phyloP scores from a whole-genome alignment of 2,888 invertebrate species.

The Chrysomela aeneicollis region DNA sequence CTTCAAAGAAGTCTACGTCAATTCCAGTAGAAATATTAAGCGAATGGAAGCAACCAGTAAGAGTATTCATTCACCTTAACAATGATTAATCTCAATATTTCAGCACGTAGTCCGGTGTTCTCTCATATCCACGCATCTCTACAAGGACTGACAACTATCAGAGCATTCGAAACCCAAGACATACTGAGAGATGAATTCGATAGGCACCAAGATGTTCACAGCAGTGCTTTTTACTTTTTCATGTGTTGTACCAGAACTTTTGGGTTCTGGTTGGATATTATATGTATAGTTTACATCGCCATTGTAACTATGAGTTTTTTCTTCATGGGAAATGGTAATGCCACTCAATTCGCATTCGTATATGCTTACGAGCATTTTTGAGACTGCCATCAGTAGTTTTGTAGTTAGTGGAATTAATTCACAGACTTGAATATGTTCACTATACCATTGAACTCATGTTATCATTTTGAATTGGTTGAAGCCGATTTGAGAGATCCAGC shows the following conservation, averaged over 20 bases:
- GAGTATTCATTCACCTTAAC: conserved; percentile 39
- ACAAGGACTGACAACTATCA: conserved; percentile 78
- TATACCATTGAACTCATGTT: no score
- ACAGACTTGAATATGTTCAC: no score
- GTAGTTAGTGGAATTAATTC: no score
- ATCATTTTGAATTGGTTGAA: no score
- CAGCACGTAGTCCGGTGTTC: conserved; percentile 82
- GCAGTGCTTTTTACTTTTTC: conserved; percentile 78
- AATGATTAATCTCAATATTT: conserved; percentile 29
- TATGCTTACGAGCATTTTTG: neutral
- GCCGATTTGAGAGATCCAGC: no score
- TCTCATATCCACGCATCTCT: conserved; percentile 78
- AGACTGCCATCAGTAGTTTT: no score
- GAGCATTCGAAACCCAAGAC: conserved; percentile 73
- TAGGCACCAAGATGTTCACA: conserved; percentile 72
- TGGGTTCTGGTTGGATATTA: conserved; percentile 72
- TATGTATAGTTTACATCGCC: conserved; percentile 49
- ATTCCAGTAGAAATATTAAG: conserved; percentile 78
- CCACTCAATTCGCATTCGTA: conserved; percentile 20
- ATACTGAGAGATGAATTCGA: conserved; percentile 72
- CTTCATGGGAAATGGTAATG: conserved; percentile 48
- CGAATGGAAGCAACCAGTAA: conserved; percentile 73
- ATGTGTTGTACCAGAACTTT: conserved; percentile 72
- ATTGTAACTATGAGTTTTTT: conserved; percentile 52
- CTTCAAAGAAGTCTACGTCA: conserved; percentile 73